phyloP scores from a whole-genome alignment of 2,888 invertebrate genomes.

The Pseudococcus longispinus region DNA sequence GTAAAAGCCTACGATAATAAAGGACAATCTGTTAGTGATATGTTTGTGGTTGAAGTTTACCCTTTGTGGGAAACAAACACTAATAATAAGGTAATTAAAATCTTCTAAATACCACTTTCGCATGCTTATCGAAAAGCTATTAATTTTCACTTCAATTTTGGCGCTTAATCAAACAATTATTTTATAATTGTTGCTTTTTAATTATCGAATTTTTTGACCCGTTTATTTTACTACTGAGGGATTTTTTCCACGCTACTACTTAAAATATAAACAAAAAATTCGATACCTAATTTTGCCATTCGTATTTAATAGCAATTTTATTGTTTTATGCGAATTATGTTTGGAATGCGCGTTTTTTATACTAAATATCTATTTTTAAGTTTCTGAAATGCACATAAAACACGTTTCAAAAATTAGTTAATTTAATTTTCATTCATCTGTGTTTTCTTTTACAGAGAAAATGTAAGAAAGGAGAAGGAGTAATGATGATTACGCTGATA shows the following conservation, averaged over 20 bases:
- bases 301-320: neutral
- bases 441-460: slow-evolving; percentile 62
- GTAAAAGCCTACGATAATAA: slow-evolving; percentile 68
- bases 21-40: slow-evolving; percentile 68
- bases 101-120: neutral
- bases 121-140: no score
- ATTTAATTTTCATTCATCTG: neutral
- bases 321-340: neutral
- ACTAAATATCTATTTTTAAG: no score
- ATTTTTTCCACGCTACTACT: neutral
- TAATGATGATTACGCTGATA: slow-evolving; percentile 72
- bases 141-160: neutral
- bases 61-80: slow-evolving; percentile 56
- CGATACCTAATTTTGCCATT: neutral
- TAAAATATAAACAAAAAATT: slow-evolving; percentile 28
- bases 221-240: neutral
- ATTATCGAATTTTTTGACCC: neutral
- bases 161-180: neutral
- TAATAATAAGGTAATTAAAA: slow-evolving; percentile 49
- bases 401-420: neutral
- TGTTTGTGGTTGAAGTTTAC: slow-evolving; percentile 73
- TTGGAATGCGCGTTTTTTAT: no score
- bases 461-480: slow-evolving; percentile 65
- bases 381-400: neutral
- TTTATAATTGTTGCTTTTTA: neutral